Percentiles rank a stretch among this genome's conserved stretches.
Evolutionary conservation across 1,140 invertebrate species (phyloP).

Genomic region (Ceratosolen solmsi): DNA sequence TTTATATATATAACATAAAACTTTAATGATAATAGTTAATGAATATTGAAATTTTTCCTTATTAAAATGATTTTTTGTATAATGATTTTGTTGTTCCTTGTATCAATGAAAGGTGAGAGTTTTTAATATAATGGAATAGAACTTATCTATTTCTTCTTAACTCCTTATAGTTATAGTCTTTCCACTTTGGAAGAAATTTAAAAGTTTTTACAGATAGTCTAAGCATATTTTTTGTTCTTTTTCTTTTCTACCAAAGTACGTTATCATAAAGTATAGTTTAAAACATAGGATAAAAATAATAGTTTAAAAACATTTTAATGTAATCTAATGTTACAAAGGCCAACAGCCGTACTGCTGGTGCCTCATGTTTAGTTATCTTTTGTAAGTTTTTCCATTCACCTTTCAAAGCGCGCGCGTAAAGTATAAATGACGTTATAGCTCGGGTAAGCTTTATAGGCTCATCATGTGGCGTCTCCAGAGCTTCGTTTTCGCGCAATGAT

Average conservation of each 20-base stretch:
- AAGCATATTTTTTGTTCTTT: too few species aligned
- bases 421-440: neutral
- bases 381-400: neutral
- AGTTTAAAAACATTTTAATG: neutral
- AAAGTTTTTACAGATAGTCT: neutral
- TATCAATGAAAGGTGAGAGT: too few species aligned
- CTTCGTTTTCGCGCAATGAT: constrained; percentile 27
- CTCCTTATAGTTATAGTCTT: too few species aligned
- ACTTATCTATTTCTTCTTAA: too few species aligned
- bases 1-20: too few species aligned
- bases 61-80: too few species aligned
- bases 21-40: too few species aligned
- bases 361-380: neutral
- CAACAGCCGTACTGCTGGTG: neutral
- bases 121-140: too few species aligned
- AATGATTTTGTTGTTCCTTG: too few species aligned
- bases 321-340: neutral
- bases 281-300: neutral
- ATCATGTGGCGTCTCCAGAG: neutral
- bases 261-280: neutral
- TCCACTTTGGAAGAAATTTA: neutral
- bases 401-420: constrained; percentile 1
- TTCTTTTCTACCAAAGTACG: neutral
- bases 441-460: constrained; percentile 15
- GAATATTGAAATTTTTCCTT: too few species aligned